Conservation (phyloP, 2,797 vertebrate genomes). For the Periophthalmus magnuspinnatus region DNA sequence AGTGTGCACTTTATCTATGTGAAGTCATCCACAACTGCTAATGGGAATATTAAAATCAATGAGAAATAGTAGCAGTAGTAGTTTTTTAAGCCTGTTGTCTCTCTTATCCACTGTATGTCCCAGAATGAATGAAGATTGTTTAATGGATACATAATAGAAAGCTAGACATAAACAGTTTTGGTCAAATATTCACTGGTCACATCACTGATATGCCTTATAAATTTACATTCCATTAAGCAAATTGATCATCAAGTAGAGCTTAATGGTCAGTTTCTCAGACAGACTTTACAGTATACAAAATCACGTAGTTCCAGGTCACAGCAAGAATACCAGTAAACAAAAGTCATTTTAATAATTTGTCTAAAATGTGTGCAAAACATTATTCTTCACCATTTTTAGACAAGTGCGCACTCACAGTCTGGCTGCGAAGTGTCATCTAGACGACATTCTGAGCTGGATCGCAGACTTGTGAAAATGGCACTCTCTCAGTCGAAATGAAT, state of each 20-base stretch:
- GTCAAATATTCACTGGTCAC: slow-evolving; percentile 11
- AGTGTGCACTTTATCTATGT: not conserved
- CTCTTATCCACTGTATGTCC: not conserved
- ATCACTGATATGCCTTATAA: slow-evolving; percentile 11
- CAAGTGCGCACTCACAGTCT: slow-evolving; percentile 30
- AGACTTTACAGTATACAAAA: slow-evolving; percentile 36
- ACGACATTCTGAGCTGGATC: slow-evolving; percentile 40
- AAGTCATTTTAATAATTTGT: slow-evolving; percentile 32
- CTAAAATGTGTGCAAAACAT: slow-evolving; percentile 25
- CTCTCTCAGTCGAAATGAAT: slow-evolving; percentile 20
- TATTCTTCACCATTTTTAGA: slow-evolving; percentile 16
- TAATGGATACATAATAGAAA: not conserved
- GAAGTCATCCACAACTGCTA: not conserved
- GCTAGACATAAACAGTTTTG: not conserved
- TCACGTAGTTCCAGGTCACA: slow-evolving; percentile 31
- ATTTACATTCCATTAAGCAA: slow-evolving; percentile 48
- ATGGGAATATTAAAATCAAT: not conserved
- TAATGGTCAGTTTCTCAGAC: slow-evolving; percentile 38
- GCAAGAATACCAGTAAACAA: slow-evolving; percentile 28
- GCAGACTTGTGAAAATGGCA: slow-evolving; percentile 32
- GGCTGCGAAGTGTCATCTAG: slow-evolving; percentile 35
- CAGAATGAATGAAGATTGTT: not conserved
- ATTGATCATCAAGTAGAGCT: slow-evolving; percentile 52
- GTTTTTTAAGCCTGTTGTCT: not conserved
- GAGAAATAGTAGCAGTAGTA: not conserved